A percentile compares a stretch with the other conserved stretches of the same genome.
Conservation (phyloP, 2,113 vertebrate genomes). For the Terrapene triunguis region DNA sequence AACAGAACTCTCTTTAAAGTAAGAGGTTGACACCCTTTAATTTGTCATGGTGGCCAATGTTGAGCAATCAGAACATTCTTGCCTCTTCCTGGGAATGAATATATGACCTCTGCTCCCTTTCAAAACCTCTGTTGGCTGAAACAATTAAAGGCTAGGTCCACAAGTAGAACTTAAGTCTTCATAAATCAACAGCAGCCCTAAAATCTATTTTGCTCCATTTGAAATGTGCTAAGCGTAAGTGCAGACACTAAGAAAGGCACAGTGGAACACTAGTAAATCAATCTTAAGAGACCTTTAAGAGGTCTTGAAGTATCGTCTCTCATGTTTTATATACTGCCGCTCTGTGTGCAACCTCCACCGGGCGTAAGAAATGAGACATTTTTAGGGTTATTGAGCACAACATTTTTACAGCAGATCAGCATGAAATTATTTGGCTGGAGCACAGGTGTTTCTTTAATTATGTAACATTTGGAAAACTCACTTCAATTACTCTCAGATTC, state of each 20-base stretch:
- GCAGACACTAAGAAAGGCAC: conserved; percentile 16
- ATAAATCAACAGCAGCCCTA: conserved; percentile 21
- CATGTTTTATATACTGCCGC: conserved; percentile 42
- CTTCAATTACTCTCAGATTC: conserved; percentile 44
- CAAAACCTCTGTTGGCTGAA: conserved; percentile 32
- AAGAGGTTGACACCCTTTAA: not conserved
- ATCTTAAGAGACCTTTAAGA: conserved; percentile 60
- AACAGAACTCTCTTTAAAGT: not conserved
- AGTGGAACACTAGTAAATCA: conserved; percentile 57
- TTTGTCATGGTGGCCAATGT: not conserved
- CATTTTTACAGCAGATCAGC: conserved; percentile 66
- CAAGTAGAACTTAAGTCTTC: conserved; percentile 36
- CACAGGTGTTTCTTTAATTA: conserved; percentile 81
- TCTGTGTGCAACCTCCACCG: conserved; percentile 27
- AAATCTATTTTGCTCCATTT: conserved; percentile 31
- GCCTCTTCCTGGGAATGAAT: not conserved
- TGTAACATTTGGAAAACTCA: conserved; percentile 55
- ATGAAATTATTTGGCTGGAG: conserved; percentile 69
- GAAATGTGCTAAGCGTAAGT: conserved; percentile 35
- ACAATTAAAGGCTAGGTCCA: not conserved
- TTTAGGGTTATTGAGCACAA: conserved; percentile 68
- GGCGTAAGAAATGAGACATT: conserved; percentile 61
- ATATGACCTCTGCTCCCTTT: not conserved
- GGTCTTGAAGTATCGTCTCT: conserved; percentile 51
- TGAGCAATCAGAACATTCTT: not conserved